Evolutionary conservation across 2,797 vertebrate genomes (phyloP), one percentile per base, ranked within the genome.

Genomic region (Denticeps clupeoides): DNA sequence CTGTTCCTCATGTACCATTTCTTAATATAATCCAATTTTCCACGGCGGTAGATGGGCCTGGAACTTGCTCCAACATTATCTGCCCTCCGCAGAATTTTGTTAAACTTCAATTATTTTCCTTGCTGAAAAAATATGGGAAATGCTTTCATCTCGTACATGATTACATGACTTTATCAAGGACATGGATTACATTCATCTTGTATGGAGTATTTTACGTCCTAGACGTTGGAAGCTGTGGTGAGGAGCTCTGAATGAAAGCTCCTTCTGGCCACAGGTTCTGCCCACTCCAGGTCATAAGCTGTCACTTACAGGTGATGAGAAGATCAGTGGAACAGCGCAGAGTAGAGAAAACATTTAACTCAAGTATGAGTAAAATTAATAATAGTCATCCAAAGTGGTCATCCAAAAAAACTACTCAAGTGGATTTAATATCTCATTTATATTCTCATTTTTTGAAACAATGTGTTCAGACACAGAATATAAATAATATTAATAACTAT

Each of bases 11-110:
- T 71, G 65, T 58, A 74, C 65, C 58, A 57, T 63, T 61, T 57
- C 63, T 75, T 81, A 45, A 63, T 43, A 55, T 82, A 78, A 81
- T 82, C 77, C 69, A 59, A 65, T 78, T 71, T 56, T 60, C 62
- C 62, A 67, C 27, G 63, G 68, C 41, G 33, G 56, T 64, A 72
- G 51, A 65, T 65, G 49, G 64, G 63, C 54, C n/a, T 43, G 65
- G 65, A 69, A 65, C 55, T 57, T 54, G 56, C 53, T 47, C 63
- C 41, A 47, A 60, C 15, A 33, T 67, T 74, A 75, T 77, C 70
- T 68, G 33, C 27, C 55, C 40, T 54, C 54, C 57, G 65, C 38
- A 63, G 57, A 59, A 51, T 63, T 64, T 59, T 66, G 37, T 62
- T 58, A 38, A 66, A 73, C 62, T 71, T 68, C 49, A 70, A 63